Conservation (phyloP, 2,797 vertebrate genomes). For the Buphagus erythrorhynchus region DNA sequence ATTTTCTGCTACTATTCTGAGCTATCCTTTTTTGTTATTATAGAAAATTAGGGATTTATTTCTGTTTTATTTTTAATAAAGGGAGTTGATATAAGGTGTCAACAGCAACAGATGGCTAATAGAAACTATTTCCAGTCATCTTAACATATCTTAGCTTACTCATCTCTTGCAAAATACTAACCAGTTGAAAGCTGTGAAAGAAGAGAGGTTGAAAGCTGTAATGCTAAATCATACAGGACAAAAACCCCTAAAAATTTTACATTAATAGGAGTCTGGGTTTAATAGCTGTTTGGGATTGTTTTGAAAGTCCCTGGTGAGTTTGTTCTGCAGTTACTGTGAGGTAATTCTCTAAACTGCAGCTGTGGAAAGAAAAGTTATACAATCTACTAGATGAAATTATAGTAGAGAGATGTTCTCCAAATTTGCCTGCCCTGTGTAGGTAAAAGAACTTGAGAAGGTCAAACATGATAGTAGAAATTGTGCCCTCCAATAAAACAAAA, state of each 20-base stretch:
- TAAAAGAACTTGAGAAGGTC: background rate
- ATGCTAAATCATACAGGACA: background rate
- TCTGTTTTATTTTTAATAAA: background rate
- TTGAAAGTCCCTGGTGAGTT: background rate
- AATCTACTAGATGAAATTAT: background rate
- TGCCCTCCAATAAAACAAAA: background rate
- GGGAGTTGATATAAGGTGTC: background rate
- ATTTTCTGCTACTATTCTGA: background rate
- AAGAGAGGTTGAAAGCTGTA: background rate
- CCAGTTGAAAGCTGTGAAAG: background rate
- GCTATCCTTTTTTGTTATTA: background rate
- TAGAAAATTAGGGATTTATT: background rate
- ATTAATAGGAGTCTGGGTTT: background rate
- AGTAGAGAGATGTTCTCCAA: background rate
- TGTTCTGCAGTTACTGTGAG: background rate
- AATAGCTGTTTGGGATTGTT: background rate
- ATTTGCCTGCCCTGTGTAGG: background rate
- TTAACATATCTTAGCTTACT: background rate
- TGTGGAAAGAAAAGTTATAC: background rate
- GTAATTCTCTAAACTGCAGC: background rate
- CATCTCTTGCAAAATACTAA: background rate
- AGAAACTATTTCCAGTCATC: background rate
- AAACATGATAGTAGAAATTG: background rate
- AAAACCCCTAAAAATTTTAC: background rate
- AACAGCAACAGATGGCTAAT: background rate